Percentiles rank a stretch among this genome's conserved stretches.
Evolutionary conservation across 2,113 vertebrate species (phyloP).

Genomic region (Notechis scutatus): DNA sequence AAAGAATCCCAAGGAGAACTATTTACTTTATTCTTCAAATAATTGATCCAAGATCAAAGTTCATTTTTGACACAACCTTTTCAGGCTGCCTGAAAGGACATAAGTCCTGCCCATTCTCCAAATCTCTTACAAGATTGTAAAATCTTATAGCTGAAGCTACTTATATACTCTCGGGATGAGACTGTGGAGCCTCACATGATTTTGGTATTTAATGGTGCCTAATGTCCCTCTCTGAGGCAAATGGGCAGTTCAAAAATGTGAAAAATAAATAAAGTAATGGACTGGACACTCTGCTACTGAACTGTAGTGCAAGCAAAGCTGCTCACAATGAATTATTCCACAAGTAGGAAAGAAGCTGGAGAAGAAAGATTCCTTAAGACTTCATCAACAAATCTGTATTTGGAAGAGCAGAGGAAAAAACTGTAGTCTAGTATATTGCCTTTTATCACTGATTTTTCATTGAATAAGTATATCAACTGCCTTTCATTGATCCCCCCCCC

Average conservation of each 20-base stretch:
- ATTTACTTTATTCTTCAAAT: not conserved
- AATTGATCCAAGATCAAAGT: not conserved
- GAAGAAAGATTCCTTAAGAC: not conserved
- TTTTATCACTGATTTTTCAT: not conserved
- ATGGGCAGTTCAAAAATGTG: not conserved
- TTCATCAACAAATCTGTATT: not conserved
- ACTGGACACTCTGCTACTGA: not conserved
- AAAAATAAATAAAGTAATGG: not conserved
- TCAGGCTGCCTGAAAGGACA: not conserved
- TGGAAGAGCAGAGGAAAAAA: not conserved
- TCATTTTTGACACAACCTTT: not conserved
- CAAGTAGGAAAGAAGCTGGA: not conserved
- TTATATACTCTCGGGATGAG: not conserved
- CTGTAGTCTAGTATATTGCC: not conserved
- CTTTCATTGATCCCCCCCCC: not conserved
- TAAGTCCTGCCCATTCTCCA: not conserved
- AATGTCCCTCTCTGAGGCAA: not conserved
- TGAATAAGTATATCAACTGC: not conserved
- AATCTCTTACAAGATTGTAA: not conserved
- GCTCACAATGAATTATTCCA: not conserved
- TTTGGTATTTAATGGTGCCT: not conserved
- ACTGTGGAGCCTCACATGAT: not conserved
- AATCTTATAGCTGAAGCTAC: not conserved
- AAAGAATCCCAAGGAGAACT: not conserved
- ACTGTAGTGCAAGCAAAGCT: not conserved